Conservation (phyloP, 2,113 vertebrate genomes). For the Rhynchomys soricoides region DNA sequence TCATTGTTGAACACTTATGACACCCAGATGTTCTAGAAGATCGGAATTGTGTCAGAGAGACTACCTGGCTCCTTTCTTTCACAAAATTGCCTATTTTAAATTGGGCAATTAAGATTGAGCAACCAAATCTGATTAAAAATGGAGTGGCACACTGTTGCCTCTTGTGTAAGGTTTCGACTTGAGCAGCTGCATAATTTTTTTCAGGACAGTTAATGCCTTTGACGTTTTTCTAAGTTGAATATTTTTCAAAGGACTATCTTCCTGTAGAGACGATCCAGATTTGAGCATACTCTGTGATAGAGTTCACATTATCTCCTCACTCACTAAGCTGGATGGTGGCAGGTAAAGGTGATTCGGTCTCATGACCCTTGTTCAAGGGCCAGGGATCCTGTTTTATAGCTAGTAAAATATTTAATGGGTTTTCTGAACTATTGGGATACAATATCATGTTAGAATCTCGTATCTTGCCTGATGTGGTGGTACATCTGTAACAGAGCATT, state of each 20-base stretch:
- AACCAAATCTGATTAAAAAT: neutral
- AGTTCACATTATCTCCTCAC: neutral
- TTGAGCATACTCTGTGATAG: neutral
- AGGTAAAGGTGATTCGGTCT: neutral
- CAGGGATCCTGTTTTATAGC: neutral
- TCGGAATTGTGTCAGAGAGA: neutral
- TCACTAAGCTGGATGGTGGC: neutral
- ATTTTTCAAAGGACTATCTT: neutral
- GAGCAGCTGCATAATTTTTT: neutral
- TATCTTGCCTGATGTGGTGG: neutral
- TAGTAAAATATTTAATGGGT: neutral
- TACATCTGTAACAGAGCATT: neutral
- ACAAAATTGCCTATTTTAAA: neutral
- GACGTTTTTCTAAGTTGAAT: conserved; percentile 15
- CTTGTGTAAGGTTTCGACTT: neutral
- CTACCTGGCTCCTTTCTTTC: neutral
- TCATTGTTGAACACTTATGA: neutral
- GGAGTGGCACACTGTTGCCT: neutral
- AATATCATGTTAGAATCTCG: neutral
- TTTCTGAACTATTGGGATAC: neutral
- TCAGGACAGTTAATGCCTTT: neutral
- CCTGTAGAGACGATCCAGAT: neutral
- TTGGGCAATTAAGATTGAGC: neutral
- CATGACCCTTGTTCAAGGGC: neutral
- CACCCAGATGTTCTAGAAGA: neutral